Base-by-base conservation (phyloP, 2,888 invertebrate species). In the Hypsopygia costalis region DNA sequence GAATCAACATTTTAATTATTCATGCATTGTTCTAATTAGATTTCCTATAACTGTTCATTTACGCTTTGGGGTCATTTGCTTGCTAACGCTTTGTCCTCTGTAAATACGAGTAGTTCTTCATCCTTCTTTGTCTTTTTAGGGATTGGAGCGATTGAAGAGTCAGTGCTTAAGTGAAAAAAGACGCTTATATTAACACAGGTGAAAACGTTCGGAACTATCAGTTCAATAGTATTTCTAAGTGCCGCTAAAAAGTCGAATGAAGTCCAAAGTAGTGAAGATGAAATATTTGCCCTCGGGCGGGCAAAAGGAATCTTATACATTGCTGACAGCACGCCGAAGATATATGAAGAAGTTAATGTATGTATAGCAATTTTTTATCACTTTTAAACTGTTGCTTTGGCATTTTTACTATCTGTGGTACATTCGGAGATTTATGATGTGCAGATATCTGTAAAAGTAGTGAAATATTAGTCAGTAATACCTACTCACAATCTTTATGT, bases 331-430 rank as follows among this genome's bases (percentile, higher is more conserved):
- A 41, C 89, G 91, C 75, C 88, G 91, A 73, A 86, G 91, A 81
- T 86, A 92, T 81, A 91, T 92, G 91, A 92, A 92, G 89, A 92
- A 92, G 72, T 71, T 91, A 77, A 83, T 89, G 92, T 92, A 90
- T 86, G 92, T 91, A 86, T 69, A 46, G 27, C 47, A 16, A 16
- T 36, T 12, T 31, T 30, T 40, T 55, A 8, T 33, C n/a, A n/a
- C n/a, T n/a, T n/a, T n/a, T n/a, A n/a, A n/a, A n/a, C n/a, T n/a
- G n/a, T n/a, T n/a, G n/a, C n/a, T n/a, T n/a, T n/a, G n/a, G n/a
- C n/a, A n/a, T n/a, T n/a, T n/a, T n/a, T n/a, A n/a, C n/a, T n/a
- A n/a, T n/a, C n/a, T n/a, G n/a, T n/a, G n/a, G n/a, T n/a, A n/a
- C n/a, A n/a, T n/a, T n/a, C n/a, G n/a, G n/a, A n/a, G n/a, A n/a